Base-by-base conservation (phyloP, 2,888 invertebrate species). In the Melanchra persicariae region DNA sequence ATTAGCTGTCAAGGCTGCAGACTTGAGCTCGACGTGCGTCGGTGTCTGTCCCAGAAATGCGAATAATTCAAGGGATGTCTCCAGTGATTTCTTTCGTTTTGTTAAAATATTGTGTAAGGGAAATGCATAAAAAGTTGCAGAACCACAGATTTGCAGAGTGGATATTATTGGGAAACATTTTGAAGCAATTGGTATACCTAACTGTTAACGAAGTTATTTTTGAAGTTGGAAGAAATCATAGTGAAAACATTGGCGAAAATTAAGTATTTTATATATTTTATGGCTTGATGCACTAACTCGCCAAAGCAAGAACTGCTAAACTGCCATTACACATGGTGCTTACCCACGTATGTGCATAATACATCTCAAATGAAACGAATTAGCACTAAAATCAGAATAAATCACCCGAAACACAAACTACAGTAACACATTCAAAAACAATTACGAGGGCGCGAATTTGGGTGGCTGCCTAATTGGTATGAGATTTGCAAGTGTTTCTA, bases 401-500 rank as follows among this genome's bases (percentile, higher is more conserved):
- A 95, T 95, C 94, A 95, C 87, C 77, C 80, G 84, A 88, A 91
- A 89, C 89, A 89, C 89, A 91, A 94, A 94, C 94, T 93, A 93
- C 93, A 88, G 87, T 85, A 81, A 87, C 89, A 87, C 92, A 94
- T 94, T 93, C 95, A 94, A 95, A 95, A 95, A 95, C 95, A 95
- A 94, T 95, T 94, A 92, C 92, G 93, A 93, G 94, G 93, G 94
- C 93, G 92, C 89, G 88, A 93, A 91, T 93, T 95, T 95, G 95
- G 95, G 95, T 89, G 92, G 87, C 88, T 95, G 95, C 95, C 96
- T 96, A 96, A 96, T 96, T 96, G 96, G 92, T 95, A 95, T 94
- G 95, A 94, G 93, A 96, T 95, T 95, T 95, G 94, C 94, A 94
- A 95, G 92, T 95, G 94, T 92, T 92, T 89, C 95, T 95, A 96